Base-by-base conservation (phyloP, 1,140 invertebrate species). In the Apocrypta bakeri region DNA sequence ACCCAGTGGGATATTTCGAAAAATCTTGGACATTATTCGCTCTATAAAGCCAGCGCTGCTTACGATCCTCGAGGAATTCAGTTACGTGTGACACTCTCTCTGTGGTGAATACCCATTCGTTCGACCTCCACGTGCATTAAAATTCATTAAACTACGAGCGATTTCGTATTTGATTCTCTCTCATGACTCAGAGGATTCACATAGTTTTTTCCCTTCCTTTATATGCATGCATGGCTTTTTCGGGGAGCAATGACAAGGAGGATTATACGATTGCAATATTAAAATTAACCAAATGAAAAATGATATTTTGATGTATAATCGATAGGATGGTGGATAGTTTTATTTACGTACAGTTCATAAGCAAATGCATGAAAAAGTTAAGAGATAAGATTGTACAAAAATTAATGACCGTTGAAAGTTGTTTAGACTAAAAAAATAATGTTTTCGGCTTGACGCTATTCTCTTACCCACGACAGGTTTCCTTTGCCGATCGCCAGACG, bases 111-210 rank as follows among this genome's bases (percentile, higher is more conserved):
- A n/a, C n/a, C n/a, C n/a, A n/a, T n/a, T n/a, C n/a, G n/a, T n/a
- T n/a, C n/a, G 33, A 37, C 33, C 33, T 37, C 33, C 24, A n/a
- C 4, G 17, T 2, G 29, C 61, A 76, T 76, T 76, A 64, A 76
- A 76, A 76, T 76, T 76, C 74, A 76, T 76, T 76, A 76, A 76
- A 64, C 7, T 2, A 3, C 29, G 8, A 33, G 42, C 73, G 56
- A 37, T 63, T 75, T 76, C 72, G 72, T 61, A 74, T 56, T 42
- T 42, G 21, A 29, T 33, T 33, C n/a, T 42, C 7, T n/a, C n/a
- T 21, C 66, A 11, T 27, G 31, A 37, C 69, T 72, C 48, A n/a
- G 48, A 56, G n/a, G 48, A 9, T 37, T 37, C 9, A 37, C 33
- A 9, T 4, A 21, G 48, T 21, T 21, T 56, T 21, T 2, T 29